Base-by-base conservation (phyloP, 1,140 invertebrate species). In the Eulimnadia texana region DNA sequence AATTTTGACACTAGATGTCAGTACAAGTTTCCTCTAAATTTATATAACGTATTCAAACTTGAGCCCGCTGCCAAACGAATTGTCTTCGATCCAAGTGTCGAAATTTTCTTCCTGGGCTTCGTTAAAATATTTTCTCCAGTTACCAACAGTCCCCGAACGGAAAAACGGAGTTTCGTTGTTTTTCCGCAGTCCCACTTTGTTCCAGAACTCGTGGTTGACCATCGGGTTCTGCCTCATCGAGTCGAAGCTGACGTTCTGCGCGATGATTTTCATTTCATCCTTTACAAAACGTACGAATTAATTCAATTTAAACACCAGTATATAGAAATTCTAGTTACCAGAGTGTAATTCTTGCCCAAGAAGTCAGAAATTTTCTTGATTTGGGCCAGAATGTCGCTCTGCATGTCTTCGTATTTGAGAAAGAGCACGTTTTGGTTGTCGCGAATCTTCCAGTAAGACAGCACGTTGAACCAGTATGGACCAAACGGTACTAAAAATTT, bases 191-290 rank as follows among this genome's bases (percentile, higher is more conserved):
- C 60, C 60, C 27, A 61, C 50, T 42, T 42, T 60, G 19, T 61
- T 50, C 60, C 60, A 61, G 52, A 56, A 52, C 25, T 50, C 51
- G 28, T 61, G 60, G 20, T 61, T 61, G 9, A 61, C 60, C 50
- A 61, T 29, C 6, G 60, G 60, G 20, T 61, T 61, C 53, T 50
- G 22, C 13, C 42, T 57, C 60, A 61, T 61, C 9, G 60, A 49
- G 27, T 61, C 60, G 23, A 61, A 61, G 52, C 47, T 61, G 27
- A 61, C 33, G 27, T 58, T 58, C 23, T 58, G 23, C 2, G 55
- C 55, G 6, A 58, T 42, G 23, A 29, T 25, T 9, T 27, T 27
- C 28, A 58, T 58, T 29, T 58, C 23, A 20, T 33, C 16, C 55
- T 58, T 2, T 16, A 54, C 0, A 54, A 1, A 54, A 2, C 20